phyloP scores from a whole-genome alignment of 2,797 vertebrate species.

The Fistularia tabacaria region DNA sequence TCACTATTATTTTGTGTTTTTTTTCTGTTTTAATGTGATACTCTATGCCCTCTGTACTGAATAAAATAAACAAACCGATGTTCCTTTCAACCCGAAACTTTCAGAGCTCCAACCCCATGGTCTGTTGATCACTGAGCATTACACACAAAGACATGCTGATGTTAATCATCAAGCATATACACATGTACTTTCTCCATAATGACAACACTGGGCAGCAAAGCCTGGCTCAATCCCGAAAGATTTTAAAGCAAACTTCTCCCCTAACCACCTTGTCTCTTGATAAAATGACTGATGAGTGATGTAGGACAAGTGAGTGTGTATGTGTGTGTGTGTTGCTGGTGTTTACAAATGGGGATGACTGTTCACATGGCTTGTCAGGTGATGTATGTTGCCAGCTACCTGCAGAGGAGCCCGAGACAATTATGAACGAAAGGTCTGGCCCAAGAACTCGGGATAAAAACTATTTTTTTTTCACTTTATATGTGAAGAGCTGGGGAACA shows the following conservation, averaged over 20 bases:
- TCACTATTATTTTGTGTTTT: no score
- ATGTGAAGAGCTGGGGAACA: background rate
- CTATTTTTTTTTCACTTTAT: background rate
- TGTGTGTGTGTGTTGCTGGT: constrained; percentile 3
- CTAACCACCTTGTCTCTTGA: constrained; percentile 21
- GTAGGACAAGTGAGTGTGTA: constrained; percentile 12
- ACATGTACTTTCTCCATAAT: constrained; percentile 23
- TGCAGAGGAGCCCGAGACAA: constrained; percentile 33
- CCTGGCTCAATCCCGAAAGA: constrained; percentile 1
- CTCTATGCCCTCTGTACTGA: constrained; percentile 1
- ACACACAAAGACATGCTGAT: constrained; percentile 22
- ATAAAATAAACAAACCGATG: no score
- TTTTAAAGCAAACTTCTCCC: constrained; percentile 17
- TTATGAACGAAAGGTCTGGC: constrained; percentile 13
- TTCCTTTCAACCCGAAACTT: no score
- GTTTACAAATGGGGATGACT: constrained; percentile 27
- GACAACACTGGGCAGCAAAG: constrained; percentile 14
- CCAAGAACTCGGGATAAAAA: background rate
- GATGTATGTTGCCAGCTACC: constrained; percentile 34
- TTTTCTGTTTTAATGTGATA: background rate
- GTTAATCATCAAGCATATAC: constrained; percentile 27
- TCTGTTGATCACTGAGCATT: constrained; percentile 13
- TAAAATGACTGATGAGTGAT: constrained; percentile 26
- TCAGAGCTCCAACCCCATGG: constrained; percentile 2
- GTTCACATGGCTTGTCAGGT: constrained; percentile 51